Percentiles rank a stretch among this genome's conserved stretches.
phyloP scores from a whole-genome alignment of 2,888 invertebrate species.

The Fragum sueziense region DNA sequence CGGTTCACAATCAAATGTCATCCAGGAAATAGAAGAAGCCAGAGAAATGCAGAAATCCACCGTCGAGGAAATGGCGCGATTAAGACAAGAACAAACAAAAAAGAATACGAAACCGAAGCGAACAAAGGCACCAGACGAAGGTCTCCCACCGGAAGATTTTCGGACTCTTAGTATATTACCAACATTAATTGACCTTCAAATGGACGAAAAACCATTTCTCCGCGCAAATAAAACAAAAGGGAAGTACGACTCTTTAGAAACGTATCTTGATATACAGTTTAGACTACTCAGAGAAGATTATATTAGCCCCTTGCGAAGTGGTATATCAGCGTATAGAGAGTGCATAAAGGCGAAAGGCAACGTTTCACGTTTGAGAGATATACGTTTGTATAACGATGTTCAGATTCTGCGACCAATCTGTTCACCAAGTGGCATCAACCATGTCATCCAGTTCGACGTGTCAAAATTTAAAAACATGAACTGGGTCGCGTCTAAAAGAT shows the following conservation, averaged over 20 bases:
- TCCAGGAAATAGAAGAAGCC: slow-evolving; percentile 5
- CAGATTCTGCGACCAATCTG: slow-evolving; percentile 36
- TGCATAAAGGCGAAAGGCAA: slow-evolving; percentile 21
- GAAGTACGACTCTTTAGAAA: slow-evolving; percentile 87
- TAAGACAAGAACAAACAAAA: background rate
- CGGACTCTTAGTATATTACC: slow-evolving; percentile 71
- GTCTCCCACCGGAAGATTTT: slow-evolving; percentile 58
- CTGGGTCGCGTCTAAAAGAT: slow-evolving; percentile 85
- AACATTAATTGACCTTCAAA: slow-evolving; percentile 77
- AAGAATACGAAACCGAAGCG: background rate
- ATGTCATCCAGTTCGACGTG: slow-evolving; percentile 50
- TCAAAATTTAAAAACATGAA: slow-evolving; percentile 62
- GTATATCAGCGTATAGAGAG: slow-evolving; percentile 84
- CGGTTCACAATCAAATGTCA: background rate
- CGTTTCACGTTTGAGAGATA: slow-evolving; percentile 44
- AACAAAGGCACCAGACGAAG: background rate
- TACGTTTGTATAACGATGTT: slow-evolving; percentile 56
- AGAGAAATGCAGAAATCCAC: background rate
- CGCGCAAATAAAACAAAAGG: slow-evolving; percentile 86
- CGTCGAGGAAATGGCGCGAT: slow-evolving; percentile 8
- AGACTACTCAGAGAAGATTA: slow-evolving; percentile 91
- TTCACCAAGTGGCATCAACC: slow-evolving; percentile 45
- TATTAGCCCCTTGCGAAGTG: slow-evolving; percentile 88
- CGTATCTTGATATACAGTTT: slow-evolving; percentile 91
- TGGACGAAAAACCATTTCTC: slow-evolving; percentile 83